Conservation (phyloP, 2,797 vertebrate genomes). For the Enteromius paludinosus region DNA sequence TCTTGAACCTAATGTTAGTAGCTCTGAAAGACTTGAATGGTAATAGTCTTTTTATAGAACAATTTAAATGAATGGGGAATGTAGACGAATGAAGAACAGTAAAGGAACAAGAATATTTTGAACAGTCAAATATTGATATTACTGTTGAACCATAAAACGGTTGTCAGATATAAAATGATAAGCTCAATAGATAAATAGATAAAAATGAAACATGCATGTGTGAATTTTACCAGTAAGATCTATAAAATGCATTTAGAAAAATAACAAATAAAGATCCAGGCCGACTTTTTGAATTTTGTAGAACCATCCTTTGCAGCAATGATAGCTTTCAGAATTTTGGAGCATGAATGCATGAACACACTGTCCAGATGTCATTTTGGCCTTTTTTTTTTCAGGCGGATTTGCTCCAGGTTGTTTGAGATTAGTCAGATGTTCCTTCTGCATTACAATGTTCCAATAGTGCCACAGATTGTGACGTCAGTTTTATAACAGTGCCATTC, state of each 20-base stretch:
- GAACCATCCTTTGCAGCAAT: background rate
- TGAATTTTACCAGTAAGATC: background rate
- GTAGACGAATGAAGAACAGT: background rate
- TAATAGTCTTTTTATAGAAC: background rate
- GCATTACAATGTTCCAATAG: background rate
- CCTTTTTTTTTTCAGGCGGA: background rate
- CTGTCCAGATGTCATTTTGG: background rate
- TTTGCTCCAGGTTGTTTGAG: conserved; percentile 12
- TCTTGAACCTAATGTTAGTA: background rate
- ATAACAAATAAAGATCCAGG: background rate
- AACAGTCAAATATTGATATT: background rate
- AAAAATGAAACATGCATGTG: background rate
- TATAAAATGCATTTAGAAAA: background rate
- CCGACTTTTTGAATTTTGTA: background rate
- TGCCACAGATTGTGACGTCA: background rate
- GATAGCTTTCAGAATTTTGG: background rate
- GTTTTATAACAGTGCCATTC: background rate
- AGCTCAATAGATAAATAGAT: background rate
- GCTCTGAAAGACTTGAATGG: background rate
- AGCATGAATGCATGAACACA: background rate
- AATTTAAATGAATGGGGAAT: background rate
- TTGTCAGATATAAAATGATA: background rate
- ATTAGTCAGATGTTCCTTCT: conserved; percentile 13
- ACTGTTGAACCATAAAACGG: background rate
- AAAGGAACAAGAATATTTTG: background rate